Evolutionary conservation across 1,140 invertebrate genomes (phyloP).

Genomic region (Helicoverpa armigera): DNA sequence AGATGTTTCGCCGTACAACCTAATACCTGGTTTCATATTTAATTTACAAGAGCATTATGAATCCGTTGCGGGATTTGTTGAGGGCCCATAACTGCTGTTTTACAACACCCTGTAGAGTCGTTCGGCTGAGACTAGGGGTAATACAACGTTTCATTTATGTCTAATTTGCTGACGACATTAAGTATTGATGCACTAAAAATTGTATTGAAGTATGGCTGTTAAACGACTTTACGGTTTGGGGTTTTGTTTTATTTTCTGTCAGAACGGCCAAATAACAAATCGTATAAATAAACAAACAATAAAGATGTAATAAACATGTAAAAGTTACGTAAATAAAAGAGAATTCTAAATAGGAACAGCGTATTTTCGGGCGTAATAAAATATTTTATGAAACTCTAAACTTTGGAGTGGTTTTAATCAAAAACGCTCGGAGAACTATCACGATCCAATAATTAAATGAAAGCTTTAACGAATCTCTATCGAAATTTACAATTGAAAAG

Average conservation of each 20-base stretch:
- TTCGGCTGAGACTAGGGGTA: slow-evolving; percentile 50
- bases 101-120: slow-evolving; percentile 62
- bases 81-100: slow-evolving; percentile 59
- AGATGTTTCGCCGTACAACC: slow-evolving; percentile 48
- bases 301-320: neutral
- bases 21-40: slow-evolving; percentile 63
- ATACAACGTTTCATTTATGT: slow-evolving; percentile 62
- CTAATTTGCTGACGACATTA: slow-evolving; percentile 57
- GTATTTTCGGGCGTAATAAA: too few relatives aligned
- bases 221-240: neutral
- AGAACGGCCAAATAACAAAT: neutral
- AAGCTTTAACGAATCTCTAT: slow-evolving; percentile 31
- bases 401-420: neutral
- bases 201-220: slow-evolving; percentile 26
- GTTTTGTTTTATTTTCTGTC: neutral
- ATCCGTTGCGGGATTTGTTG: slow-evolving; percentile 51
- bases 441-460: slow-evolving; percentile 19
- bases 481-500: slow-evolving; percentile 57
- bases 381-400: too few relatives aligned
- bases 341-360: too few relatives aligned
- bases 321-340: too few relatives aligned
- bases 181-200: slow-evolving; percentile 53
- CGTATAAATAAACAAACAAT: too few relatives aligned
- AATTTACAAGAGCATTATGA: slow-evolving; percentile 63
- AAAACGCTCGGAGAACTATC: neutral